Percentiles rank a stretch among this genome's conserved stretches.
Evolutionary conservation across 2,113 vertebrate genomes (phyloP).

Genomic region (Dinomys branickii): DNA sequence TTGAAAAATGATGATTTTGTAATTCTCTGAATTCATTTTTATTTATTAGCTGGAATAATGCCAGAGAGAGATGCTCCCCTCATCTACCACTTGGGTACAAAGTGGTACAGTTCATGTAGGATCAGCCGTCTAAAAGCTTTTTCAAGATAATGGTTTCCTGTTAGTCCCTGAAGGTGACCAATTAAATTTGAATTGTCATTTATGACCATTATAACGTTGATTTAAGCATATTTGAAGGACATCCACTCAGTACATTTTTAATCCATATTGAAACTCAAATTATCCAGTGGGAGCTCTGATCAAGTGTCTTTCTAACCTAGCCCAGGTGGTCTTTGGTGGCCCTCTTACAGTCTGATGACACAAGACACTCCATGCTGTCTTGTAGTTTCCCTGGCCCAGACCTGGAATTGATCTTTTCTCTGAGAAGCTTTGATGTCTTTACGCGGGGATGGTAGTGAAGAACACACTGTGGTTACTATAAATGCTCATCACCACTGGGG

Average conservation of each 20-base stretch:
- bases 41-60: not conserved
- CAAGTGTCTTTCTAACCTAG: not conserved
- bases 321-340: not conserved
- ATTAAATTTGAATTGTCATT: not conserved
- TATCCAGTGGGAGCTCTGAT: not conserved
- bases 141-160: not conserved
- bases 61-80: not conserved
- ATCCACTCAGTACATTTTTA: not conserved
- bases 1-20: not conserved
- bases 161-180: not conserved
- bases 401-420: not conserved
- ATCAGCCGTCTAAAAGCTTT: not conserved
- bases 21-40: not conserved
- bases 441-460: not conserved
- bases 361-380: not conserved
- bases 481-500: too few relatives aligned
- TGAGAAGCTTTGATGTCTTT: not conserved
- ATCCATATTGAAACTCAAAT: not conserved
- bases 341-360: not conserved
- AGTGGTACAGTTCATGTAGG: not conserved
- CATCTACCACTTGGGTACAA: not conserved
- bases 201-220: not conserved
- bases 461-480: not conserved
- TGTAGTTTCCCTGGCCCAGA: not conserved
- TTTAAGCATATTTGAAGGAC: not conserved